phyloP scores from a whole-genome alignment of 1,140 invertebrate species.

The Rhopalosiphum maidis region DNA sequence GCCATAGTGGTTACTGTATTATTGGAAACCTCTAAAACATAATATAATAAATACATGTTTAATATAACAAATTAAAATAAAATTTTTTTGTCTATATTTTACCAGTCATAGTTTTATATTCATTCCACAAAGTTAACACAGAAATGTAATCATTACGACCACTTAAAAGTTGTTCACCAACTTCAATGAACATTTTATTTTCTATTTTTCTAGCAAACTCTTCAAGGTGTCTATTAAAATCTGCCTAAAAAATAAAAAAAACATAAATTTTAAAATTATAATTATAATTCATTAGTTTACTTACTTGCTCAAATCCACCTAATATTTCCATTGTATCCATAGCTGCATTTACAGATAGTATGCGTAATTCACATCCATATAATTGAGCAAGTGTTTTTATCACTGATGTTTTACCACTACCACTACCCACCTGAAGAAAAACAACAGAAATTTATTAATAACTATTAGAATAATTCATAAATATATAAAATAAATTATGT shows the following conservation, averaged over 20 bases:
- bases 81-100: not conserved
- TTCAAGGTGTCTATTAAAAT: slow-evolving; percentile 57
- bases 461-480: not conserved
- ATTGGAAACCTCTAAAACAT: slow-evolving; percentile 1
- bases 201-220: slow-evolving; percentile 52
- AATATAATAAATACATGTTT: not conserved
- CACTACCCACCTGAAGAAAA: slow-evolving; percentile 74
- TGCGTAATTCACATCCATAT: slow-evolving; percentile 75
- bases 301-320: slow-evolving; percentile 95
- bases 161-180: not conserved
- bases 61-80: not conserved
- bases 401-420: slow-evolving; percentile 82
- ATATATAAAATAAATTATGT: slow-evolving; percentile 63
- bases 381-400: slow-evolving; percentile 80
- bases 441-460: slow-evolving; percentile 72
- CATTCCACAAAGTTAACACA: slow-evolving; percentile 38
- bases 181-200: not conserved
- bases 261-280: not conserved
- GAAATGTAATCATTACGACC: not conserved
- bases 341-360: slow-evolving; percentile 86
- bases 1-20: slow-evolving; percentile 49
- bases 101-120: slow-evolving; percentile 57
- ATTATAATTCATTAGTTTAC: slow-evolving; percentile 60
- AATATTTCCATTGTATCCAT: slow-evolving; percentile 96
- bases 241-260: slow-evolving; percentile 10